Evolutionary conservation across 2,888 invertebrate genomes (phyloP).

Genomic region (Pimpla rufipes): DNA sequence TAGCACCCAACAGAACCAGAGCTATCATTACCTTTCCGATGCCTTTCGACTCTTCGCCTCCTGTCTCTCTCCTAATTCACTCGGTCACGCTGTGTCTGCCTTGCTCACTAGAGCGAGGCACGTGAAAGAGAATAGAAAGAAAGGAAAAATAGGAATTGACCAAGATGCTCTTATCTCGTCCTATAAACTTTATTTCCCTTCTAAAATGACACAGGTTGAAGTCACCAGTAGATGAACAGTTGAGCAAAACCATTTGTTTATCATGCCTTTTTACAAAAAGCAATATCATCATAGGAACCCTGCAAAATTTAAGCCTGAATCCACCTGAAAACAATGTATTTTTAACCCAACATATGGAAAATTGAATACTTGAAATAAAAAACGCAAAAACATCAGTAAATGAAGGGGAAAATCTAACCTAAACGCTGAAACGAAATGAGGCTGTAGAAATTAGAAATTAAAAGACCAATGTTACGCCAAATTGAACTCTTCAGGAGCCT

Average conservation of each 20-base stretch:
- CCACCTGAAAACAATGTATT: too few species aligned
- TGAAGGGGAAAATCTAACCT: background rate
- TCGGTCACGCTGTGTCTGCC: slow-evolving; percentile 49
- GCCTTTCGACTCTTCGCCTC: slow-evolving; percentile 48
- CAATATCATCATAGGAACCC: too few species aligned
- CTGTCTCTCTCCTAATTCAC: slow-evolving; percentile 47
- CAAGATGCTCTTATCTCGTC: background rate
- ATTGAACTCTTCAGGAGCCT: background rate
- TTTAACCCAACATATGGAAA: background rate
- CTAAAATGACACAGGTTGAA: background rate
- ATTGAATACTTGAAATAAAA: background rate
- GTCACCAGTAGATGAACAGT: too few species aligned
- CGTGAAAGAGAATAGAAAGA: background rate
- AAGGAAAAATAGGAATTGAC: background rate
- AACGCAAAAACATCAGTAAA: too few species aligned
- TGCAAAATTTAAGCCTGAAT: too few species aligned
- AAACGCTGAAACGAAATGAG: background rate
- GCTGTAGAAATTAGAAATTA: background rate
- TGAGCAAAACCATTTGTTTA: too few species aligned
- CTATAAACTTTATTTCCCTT: background rate
- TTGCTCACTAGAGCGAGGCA: slow-evolving; percentile 10
- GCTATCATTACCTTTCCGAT: slow-evolving; percentile 64
- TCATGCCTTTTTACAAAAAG: background rate
- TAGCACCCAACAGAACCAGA: slow-evolving; percentile 50
- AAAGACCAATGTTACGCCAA: background rate